Conservation (phyloP, 2,797 vertebrate species). For the Leuciscus waleckii region DNA sequence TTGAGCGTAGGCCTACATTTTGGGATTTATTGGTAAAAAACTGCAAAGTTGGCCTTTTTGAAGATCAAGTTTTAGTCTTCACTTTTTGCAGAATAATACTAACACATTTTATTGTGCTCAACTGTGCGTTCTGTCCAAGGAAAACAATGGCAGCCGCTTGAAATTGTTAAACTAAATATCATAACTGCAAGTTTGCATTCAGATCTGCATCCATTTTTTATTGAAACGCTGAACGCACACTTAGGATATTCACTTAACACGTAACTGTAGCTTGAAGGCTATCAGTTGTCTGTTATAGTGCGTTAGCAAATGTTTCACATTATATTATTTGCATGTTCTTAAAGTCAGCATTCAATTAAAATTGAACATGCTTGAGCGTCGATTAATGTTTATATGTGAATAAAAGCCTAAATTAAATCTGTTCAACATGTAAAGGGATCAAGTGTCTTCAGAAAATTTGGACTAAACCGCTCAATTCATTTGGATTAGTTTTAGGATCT, state of each 20-base stretch:
- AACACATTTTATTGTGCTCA: background rate
- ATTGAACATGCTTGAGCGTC: no score
- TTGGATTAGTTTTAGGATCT: background rate
- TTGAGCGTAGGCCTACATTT: background rate
- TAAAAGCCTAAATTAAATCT: background rate
- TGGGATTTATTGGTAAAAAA: background rate
- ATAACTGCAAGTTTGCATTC: background rate
- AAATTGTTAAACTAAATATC: background rate
- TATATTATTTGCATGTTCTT: background rate
- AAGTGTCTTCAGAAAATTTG: background rate
- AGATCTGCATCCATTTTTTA: background rate
- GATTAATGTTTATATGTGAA: background rate
- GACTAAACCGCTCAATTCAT: background rate
- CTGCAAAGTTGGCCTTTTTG: background rate
- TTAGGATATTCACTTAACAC: no score
- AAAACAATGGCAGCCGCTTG: background rate
- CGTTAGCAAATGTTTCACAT: background rate
- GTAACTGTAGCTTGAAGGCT: background rate
- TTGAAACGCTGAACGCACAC: background rate
- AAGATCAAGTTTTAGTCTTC: background rate
- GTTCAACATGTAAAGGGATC: background rate
- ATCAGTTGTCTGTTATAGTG: background rate
- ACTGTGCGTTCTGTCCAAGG: no score
- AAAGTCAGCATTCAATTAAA: background rate
- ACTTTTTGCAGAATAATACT: background rate